Conservation (phyloP, 2,797 vertebrate species). For the Nothura maculosa region DNA sequence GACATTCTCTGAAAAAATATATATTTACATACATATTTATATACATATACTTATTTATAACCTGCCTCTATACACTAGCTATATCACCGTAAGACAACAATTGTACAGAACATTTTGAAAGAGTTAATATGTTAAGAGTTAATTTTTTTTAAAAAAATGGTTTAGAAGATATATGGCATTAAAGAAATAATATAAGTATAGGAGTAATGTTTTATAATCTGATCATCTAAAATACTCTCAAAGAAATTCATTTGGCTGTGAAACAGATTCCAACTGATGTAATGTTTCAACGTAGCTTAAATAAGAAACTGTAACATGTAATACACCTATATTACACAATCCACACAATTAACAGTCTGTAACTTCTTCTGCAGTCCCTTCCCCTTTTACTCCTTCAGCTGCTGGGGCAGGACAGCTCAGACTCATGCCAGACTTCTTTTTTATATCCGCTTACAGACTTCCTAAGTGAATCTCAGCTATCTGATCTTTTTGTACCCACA, state of each 20-base stretch:
- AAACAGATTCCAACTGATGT: not conserved
- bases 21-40: rapidly evolving
- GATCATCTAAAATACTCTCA: not conserved
- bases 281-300: not conserved
- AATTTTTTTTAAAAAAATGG: no score
- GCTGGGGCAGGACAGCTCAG: not conserved
- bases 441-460: not conserved
- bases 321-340: not conserved
- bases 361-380: not conserved
- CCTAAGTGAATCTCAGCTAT: not conserved
- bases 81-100: not conserved
- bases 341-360: not conserved
- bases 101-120: not conserved
- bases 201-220: not conserved
- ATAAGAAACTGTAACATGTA: not conserved
- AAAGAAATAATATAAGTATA: not conserved
- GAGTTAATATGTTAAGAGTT: not conserved
- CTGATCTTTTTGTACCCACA: not conserved
- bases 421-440: not conserved
- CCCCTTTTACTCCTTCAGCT: not conserved
- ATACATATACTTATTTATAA: not conserved
- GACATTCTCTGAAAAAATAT: not conserved
- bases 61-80: not conserved
- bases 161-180: not conserved
- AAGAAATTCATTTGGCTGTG: not conserved